Percentiles rank a stretch among this genome's conserved stretches.
phyloP scores from a whole-genome alignment of 2,888 invertebrate genomes.

The Hemaris fuciformis region DNA sequence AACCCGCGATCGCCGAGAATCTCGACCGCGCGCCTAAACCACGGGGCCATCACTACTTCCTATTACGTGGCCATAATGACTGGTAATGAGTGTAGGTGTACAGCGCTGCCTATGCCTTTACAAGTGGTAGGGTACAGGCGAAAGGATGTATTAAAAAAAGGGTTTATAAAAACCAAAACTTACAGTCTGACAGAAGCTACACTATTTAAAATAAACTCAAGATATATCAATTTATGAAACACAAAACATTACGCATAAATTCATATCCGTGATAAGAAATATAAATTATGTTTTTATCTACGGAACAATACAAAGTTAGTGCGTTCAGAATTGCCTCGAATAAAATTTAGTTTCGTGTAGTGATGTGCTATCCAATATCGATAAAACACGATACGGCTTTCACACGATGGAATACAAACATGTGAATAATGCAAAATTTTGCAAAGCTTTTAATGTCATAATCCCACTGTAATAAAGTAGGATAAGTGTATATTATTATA shows the following conservation, averaged over 20 bases:
- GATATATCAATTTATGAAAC: neutral
- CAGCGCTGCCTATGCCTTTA: too few relatives aligned
- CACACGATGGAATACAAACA: neutral
- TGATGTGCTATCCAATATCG: neutral
- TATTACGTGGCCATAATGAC: too few relatives aligned
- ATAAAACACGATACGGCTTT: neutral
- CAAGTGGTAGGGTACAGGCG: too few relatives aligned
- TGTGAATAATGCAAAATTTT: neutral
- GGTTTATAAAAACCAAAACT: neutral
- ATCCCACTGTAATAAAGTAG: neutral
- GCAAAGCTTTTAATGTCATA: neutral
- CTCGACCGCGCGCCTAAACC: too few relatives aligned
- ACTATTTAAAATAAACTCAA: neutral
- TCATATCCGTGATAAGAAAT: slow-evolving; percentile 4
- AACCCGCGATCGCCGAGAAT: too few relatives aligned
- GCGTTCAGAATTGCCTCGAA: slow-evolving; percentile 7
- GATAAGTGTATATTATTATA: too few relatives aligned
- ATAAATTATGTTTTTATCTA: slow-evolving; percentile 10
- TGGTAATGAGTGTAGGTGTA: too few relatives aligned
- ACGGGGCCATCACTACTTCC: too few relatives aligned
- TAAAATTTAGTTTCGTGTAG: slow-evolving; percentile 9
- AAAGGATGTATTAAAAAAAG: neutral
- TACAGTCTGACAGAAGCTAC: too few relatives aligned
- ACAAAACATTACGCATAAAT: slow-evolving; percentile 4
- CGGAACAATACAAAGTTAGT: slow-evolving; percentile 7